Conservation (phyloP, 2,888 invertebrate genomes). For the Trachelus tabidus region DNA sequence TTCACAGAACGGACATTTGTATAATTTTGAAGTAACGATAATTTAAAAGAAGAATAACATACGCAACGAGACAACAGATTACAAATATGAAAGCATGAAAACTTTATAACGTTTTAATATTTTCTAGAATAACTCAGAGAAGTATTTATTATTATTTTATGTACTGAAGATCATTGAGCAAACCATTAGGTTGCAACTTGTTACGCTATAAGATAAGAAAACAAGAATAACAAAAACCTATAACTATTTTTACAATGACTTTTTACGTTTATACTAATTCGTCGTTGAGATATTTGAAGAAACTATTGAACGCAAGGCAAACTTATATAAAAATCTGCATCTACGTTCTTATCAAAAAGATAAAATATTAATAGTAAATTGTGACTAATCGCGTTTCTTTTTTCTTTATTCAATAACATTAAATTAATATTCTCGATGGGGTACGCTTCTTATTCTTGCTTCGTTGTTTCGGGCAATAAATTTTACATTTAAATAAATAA, state of each 20-base stretch:
- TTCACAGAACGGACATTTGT: neutral
- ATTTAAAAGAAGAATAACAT: neutral
- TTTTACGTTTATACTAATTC: neutral
- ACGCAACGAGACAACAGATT: no score
- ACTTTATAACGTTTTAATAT: no score
- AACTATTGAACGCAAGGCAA: neutral
- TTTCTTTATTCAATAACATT: neutral
- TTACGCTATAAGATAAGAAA: neutral
- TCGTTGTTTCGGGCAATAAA: neutral
- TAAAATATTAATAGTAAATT: neutral
- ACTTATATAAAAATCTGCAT: neutral
- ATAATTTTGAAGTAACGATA: neutral
- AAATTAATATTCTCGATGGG: neutral
- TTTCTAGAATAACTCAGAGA: no score
- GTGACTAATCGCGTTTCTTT: neutral
- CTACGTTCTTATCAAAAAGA: neutral
- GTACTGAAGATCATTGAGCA: no score
- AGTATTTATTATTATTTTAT: no score
- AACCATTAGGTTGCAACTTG: no score
- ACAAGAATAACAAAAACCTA: neutral
- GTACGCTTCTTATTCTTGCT: neutral
- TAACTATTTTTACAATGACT: neutral
- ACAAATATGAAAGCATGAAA: no score
- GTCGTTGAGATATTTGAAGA: neutral
- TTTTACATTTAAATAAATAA: neutral